phyloP scores from a whole-genome alignment of 2,113 vertebrate species.

The Cyprichromis sp. region DNA sequence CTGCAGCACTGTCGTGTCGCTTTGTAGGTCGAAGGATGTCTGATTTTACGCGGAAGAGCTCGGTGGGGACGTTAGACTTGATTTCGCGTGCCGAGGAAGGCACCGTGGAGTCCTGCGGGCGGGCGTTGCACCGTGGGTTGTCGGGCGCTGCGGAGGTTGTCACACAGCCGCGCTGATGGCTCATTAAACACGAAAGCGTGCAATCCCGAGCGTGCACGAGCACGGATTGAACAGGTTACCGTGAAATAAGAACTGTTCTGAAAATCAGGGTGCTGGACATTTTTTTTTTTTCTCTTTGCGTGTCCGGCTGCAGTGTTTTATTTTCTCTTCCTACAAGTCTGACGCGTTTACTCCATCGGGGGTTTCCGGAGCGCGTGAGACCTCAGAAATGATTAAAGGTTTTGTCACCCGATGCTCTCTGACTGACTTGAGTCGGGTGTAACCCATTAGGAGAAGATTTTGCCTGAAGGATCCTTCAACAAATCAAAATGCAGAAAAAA shows the following conservation, averaged over 20 bases:
- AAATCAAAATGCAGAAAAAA: conserved; percentile 44
- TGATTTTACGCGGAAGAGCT: background rate
- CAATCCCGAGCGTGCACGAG: background rate
- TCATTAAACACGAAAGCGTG: conserved; percentile 12
- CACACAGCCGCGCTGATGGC: background rate
- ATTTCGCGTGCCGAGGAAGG: background rate
- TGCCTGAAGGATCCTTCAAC: conserved; percentile 50
- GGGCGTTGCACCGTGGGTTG: conserved; percentile 44
- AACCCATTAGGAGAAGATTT: conserved; percentile 28
- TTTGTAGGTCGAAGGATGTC: conserved; percentile 29
- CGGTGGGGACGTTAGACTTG: background rate
- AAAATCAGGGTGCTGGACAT: background rate
- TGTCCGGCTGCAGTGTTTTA: background rate
- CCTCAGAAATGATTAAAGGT: conserved; percentile 2
- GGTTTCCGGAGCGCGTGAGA: background rate
- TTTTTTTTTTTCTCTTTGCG: background rate
- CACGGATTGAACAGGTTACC: background rate
- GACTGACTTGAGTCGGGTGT: conserved; percentile 67
- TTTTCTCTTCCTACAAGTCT: background rate
- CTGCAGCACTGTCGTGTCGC: conserved; percentile 31
- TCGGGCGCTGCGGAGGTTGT: conserved; percentile 40
- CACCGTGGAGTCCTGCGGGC: background rate
- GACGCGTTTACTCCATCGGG: background rate
- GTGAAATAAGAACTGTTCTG: background rate
- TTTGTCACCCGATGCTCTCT: conserved; percentile 66